Conservation (phyloP, 92 coral and sea anemone genomes). For the Siderastrea siderea region DNA sequence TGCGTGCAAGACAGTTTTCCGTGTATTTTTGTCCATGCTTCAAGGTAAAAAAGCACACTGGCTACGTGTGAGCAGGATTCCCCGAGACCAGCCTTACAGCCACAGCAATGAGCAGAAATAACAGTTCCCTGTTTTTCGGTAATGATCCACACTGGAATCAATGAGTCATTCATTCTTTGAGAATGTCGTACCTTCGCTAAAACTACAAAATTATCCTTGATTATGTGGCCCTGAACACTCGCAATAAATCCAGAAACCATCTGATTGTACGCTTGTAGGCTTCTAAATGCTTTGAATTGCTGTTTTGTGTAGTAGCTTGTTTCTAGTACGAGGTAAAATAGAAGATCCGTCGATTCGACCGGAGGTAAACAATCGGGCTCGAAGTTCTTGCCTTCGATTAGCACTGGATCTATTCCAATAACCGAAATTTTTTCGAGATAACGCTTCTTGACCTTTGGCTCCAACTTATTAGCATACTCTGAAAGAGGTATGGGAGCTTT, state of each 20-base stretch:
- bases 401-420: conserved; percentile 9
- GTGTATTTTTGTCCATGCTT: conserved; percentile 14
- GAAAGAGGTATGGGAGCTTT: conserved; percentile 28
- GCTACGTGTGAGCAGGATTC: too few relatives aligned
- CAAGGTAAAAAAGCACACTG: too few relatives aligned
- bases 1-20: conserved; percentile 25
- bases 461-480: conserved; percentile 26
- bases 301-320: conserved; percentile 51
- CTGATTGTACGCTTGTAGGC: conserved; percentile 54
- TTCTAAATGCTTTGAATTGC: conserved; percentile 53
- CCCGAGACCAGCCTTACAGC: too few relatives aligned
- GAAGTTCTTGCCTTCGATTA: conserved; percentile 1
- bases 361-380: conserved; percentile 19
- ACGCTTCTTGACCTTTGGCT: conserved; percentile 25
- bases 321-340: conserved; percentile 23
- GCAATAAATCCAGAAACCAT: conserved; percentile 44
- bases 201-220: conserved; percentile 54
- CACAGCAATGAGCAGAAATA: too few relatives aligned
- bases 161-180: conserved; percentile 48
- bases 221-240: conserved; percentile 40
- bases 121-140: conserved; percentile 26
- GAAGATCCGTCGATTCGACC: conserved; percentile 9
- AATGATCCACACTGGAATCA: conserved; percentile 6
- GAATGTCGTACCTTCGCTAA: conserved; percentile 61
- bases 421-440: conserved; percentile 32